Evolutionary conservation across 2,888 invertebrate genomes (phyloP).

Genomic region (Rhagophthalmus giganteus): DNA sequence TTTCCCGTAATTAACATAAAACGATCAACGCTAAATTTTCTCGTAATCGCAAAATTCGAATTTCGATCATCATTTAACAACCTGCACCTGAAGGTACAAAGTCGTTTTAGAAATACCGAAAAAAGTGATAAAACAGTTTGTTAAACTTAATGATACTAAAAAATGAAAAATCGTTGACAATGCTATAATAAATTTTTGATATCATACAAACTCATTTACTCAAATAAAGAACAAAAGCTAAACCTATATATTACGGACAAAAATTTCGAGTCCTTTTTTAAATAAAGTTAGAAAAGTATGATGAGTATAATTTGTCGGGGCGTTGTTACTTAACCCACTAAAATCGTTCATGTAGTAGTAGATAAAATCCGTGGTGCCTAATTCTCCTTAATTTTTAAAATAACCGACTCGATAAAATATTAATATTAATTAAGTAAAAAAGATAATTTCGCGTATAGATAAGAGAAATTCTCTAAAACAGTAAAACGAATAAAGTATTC

Average conservation of each 20-base stretch:
- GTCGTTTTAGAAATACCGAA: too few relatives aligned
- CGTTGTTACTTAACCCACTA: constrained; percentile 32
- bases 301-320: constrained; percentile 35
- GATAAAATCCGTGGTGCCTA: constrained; percentile 5
- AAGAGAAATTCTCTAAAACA: too few relatives aligned
- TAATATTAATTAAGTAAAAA: neutral
- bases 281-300: constrained; percentile 33
- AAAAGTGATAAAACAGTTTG: too few relatives aligned
- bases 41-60: too few relatives aligned
- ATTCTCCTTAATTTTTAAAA: neutral
- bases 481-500: constrained; percentile 51
- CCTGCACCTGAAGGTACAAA: too few relatives aligned
- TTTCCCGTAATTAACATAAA: too few relatives aligned
- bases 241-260: constrained; percentile 14
- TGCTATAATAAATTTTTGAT: too few relatives aligned
- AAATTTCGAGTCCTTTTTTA: constrained; percentile 25
- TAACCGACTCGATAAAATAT: neutral
- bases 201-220: neutral
- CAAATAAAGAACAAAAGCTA: constrained; percentile 26
- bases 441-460: neutral
- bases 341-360: constrained; percentile 19
- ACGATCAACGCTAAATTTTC: too few relatives aligned
- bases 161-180: too few relatives aligned
- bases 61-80: too few relatives aligned
- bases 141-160: too few relatives aligned